These are phyloP conservation scores for Drusus annulatus DNA, from an alignment of 1,140 invertebrate genomes.

Conservation along the genomic window DNA sequence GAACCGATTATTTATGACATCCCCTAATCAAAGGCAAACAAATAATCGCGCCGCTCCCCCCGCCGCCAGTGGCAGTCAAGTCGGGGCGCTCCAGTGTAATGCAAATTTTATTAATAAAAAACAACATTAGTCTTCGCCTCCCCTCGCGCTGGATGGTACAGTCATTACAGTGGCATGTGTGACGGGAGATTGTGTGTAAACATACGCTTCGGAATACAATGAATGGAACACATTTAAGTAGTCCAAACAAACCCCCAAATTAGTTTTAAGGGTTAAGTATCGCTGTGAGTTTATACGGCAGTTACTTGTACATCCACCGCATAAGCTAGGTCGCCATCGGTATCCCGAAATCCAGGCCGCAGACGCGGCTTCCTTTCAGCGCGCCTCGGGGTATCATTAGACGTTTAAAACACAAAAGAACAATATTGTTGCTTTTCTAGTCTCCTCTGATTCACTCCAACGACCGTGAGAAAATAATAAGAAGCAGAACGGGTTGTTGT, in stretches of 20 bases:
- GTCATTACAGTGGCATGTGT: constrained; percentile 31
- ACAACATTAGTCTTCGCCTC: background rate
- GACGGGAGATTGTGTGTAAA: constrained; percentile 29
- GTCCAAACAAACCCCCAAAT: constrained; percentile 12
- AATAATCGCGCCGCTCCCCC: background rate
- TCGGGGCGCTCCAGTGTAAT: background rate
- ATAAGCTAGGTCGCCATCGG: too few relatives aligned
- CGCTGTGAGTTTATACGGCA: too few relatives aligned
- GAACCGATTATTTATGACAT: background rate
- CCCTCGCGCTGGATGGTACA: background rate
- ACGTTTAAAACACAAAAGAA: constrained; percentile 8
- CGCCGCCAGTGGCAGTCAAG: background rate
- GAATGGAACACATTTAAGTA: constrained; percentile 4
- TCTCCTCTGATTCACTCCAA: constrained; percentile 26
- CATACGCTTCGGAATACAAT: background rate
- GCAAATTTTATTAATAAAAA: constrained; percentile 37
- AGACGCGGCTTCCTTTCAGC: too few relatives aligned
- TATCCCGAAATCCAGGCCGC: too few relatives aligned
- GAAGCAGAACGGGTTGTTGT: background rate
- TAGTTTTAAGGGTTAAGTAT: too few relatives aligned
- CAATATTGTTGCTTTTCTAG: constrained; percentile 7
- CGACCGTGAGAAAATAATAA: constrained; percentile 29
- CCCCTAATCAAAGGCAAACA: background rate
- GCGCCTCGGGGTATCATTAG: constrained; percentile 24
- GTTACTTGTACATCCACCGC: too few relatives aligned